phyloP scores from a whole-genome alignment of 2,888 invertebrate species.

The Zootermopsis nevadensis region DNA sequence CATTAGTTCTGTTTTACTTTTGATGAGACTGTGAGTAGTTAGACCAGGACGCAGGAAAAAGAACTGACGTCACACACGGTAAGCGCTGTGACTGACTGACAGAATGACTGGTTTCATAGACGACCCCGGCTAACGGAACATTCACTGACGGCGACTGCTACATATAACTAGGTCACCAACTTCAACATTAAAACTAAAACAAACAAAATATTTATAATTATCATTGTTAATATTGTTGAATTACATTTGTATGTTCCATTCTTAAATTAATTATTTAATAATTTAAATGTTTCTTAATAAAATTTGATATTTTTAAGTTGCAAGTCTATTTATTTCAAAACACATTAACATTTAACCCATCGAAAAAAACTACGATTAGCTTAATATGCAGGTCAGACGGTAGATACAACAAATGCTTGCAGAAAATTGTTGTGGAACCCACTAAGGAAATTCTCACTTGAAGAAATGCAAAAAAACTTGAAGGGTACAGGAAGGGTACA shows the following conservation, averaged over 20 bases:
- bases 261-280: slow-evolving; percentile 35
- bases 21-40: neutral
- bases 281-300: slow-evolving; percentile 25
- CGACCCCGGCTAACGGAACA: neutral
- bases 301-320: neutral
- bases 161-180: neutral
- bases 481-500: too few species aligned
- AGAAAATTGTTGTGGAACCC: too few species aligned
- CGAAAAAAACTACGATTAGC: too few species aligned
- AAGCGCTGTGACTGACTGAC: neutral
- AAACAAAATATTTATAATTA: slow-evolving; percentile 29
- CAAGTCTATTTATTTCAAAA: too few species aligned
- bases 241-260: neutral
- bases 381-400: too few species aligned
- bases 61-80: neutral
- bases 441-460: too few species aligned
- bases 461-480: too few species aligned
- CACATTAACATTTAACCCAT: too few species aligned
- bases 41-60: neutral
- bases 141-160: neutral
- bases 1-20: too few species aligned
- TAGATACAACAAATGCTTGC: too few species aligned
- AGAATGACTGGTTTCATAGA: neutral
- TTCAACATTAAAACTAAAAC: neutral
- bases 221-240: neutral